These are phyloP conservation scores for Clytia hemisphaerica DNA, from an alignment of 30 jellyfish, hydroid and myxozoan species.

Conservation along the genomic window DNA sequence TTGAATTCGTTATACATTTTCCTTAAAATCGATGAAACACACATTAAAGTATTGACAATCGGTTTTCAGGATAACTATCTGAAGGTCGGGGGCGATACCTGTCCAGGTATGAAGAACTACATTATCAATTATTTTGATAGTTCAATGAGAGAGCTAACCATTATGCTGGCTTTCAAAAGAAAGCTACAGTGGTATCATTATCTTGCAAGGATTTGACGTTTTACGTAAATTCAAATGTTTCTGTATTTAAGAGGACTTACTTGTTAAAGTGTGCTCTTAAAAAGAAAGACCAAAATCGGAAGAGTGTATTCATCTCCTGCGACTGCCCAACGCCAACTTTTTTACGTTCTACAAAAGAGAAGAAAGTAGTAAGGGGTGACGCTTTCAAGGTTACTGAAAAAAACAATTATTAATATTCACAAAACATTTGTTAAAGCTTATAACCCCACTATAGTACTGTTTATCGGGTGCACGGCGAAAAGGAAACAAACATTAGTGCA, in stretches of 20 bases:
- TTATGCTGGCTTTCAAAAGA: background rate
- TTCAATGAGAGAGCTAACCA: too few species aligned
- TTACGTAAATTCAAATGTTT: background rate
- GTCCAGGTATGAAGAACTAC: background rate
- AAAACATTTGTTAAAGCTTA: too few species aligned
- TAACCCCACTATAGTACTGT: too few species aligned
- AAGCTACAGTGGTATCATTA: too few species aligned
- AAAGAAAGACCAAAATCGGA: constrained; percentile 94
- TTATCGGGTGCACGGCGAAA: too few species aligned
- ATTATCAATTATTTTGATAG: too few species aligned
- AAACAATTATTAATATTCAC: too few species aligned
- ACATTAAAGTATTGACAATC: constrained; percentile 72
- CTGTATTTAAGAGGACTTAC: constrained; percentile 36
- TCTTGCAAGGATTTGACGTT: too few species aligned
- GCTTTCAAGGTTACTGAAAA: too few species aligned
- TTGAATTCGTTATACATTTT: constrained; percentile 82
- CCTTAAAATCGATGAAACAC: constrained; percentile 43
- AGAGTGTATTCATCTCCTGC: constrained; percentile 90
- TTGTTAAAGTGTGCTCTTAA: constrained; percentile 79
- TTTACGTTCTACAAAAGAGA: constrained; percentile 82
- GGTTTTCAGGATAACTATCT: background rate
- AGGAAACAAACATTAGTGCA: too few species aligned
- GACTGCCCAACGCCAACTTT: constrained; percentile 94
- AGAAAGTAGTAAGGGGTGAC: too few species aligned
- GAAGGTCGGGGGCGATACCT: background rate